phyloP scores from a whole-genome alignment of 2,888 invertebrate genomes.

The Dynastes tityus region DNA sequence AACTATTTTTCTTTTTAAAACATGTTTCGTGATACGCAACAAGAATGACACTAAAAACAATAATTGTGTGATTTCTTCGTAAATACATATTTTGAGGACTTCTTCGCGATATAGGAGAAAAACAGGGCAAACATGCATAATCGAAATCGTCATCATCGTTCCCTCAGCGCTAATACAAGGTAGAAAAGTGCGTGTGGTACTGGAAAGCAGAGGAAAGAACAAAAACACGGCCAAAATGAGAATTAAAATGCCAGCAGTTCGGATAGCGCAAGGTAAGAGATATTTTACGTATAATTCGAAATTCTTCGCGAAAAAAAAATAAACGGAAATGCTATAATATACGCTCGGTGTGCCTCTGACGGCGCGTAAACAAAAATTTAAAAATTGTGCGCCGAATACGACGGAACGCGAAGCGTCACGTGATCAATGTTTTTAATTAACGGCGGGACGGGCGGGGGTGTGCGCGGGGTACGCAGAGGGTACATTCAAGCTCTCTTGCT shows the following conservation, averaged over 20 bases:
- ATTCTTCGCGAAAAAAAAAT: conserved; percentile 48
- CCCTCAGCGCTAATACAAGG: conserved; percentile 29
- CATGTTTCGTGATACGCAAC: conserved; percentile 20
- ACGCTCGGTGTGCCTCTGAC: not conserved
- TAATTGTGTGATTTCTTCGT: conserved; percentile 18
- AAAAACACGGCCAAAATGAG: conserved; percentile 82
- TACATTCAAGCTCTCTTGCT: conserved; percentile 61
- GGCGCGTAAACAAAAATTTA: conserved; percentile 46
- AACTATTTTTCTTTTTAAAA: not conserved
- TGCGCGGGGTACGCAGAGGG: conserved; percentile 55
- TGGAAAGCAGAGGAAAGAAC: not conserved
- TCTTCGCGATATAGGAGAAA: not conserved
- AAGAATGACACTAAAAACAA: conserved; percentile 13
- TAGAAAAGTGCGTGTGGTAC: conserved; percentile 30
- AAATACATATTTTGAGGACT: not conserved
- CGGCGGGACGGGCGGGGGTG: conserved; percentile 60
- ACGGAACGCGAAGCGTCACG: conserved; percentile 54
- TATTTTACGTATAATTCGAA: conserved; percentile 73
- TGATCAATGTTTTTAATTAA: conserved; percentile 66
- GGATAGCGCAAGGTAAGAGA: conserved; percentile 94
- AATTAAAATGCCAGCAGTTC: conserved; percentile 98
- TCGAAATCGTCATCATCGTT: not conserved
- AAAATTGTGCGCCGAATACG: conserved; percentile 48
- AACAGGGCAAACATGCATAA: conserved; percentile 9
- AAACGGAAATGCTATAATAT: conserved; percentile 31